Percentiles rank a stretch among this genome's conserved stretches.
Evolutionary conservation across 2,797 vertebrate genomes (phyloP).

Genomic region (Telmatherina bonti): DNA sequence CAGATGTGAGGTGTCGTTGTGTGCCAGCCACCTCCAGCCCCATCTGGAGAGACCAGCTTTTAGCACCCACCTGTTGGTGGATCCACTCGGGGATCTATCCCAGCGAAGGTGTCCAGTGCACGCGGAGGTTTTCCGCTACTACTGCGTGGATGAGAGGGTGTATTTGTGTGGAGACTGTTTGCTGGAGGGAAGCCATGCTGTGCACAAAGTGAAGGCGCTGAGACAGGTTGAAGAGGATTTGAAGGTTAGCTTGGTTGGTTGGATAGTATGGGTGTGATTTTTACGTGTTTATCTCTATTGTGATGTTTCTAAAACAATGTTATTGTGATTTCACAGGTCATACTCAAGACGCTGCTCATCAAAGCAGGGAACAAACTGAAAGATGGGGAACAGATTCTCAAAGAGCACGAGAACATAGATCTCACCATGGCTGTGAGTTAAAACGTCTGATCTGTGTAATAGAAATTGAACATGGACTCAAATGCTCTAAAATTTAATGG

Average conservation of each 20-base stretch:
- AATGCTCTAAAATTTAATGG: neutral
- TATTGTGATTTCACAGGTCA: conserved; percentile 57
- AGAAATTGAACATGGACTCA: neutral
- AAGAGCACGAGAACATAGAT: conserved; percentile 71
- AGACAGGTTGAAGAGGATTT: conserved; percentile 80
- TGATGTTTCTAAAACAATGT: conserved; percentile 1
- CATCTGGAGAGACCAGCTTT: conserved; percentile 79
- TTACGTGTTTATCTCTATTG: neutral
- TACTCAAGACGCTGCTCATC: conserved; percentile 72
- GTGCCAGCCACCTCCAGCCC: conserved; percentile 77
- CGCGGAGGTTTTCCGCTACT: conserved; percentile 76
- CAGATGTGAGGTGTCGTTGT: conserved; percentile 81
- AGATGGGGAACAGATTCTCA: conserved; percentile 69
- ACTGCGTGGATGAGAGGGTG: conserved; percentile 78
- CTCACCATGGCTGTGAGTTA: conserved; percentile 70
- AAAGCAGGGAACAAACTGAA: conserved; percentile 78
- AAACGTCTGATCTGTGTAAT: neutral
- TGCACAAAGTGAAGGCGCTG: conserved; percentile 79
- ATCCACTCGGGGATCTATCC: conserved; percentile 76
- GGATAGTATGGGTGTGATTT: neutral
- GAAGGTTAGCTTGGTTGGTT: conserved; percentile 65
- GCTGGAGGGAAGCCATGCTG: conserved; percentile 72
- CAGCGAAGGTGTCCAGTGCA: conserved; percentile 72
- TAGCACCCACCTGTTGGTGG: conserved; percentile 78
- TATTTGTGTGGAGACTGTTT: conserved; percentile 80